These are phyloP conservation scores for Trissoscelio sp. DNA, from an alignment of 2,888 invertebrate species.

Conservation along the genomic window DNA sequence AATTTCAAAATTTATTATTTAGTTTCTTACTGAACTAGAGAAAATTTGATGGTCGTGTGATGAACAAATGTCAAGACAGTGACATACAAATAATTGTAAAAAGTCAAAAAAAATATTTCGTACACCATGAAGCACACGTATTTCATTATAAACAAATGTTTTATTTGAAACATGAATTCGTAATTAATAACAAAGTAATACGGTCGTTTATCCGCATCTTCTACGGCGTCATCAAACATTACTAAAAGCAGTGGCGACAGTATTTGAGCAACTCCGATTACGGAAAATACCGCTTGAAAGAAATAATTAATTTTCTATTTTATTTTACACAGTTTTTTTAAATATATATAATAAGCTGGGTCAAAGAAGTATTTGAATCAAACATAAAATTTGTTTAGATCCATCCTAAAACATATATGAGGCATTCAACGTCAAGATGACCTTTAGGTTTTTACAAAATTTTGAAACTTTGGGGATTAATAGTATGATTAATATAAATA, in stretches of 20 bases:
- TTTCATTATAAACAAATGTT: neutral
- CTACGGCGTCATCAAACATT: conserved; percentile 7
- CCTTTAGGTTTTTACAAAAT: no score
- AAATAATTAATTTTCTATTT: neutral
- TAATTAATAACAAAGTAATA: conserved; percentile 16
- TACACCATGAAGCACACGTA: neutral
- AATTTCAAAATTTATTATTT: no score
- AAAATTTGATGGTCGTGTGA: conserved; percentile 18
- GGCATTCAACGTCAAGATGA: no score
- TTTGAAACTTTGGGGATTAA: no score
- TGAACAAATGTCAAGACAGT: neutral
- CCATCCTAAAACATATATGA: no score
- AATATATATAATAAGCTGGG: no score
- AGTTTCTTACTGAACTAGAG: conserved; percentile 18
- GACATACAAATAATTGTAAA: conserved; percentile 15
- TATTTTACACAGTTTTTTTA: no score
- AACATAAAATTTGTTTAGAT: no score
- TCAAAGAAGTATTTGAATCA: no score
- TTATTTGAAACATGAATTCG: conserved; percentile 1
- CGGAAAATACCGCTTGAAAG: neutral
- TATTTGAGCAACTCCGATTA: neutral
- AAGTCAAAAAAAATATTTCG: conserved; percentile 7
- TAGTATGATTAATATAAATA: no score
- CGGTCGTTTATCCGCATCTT: conserved; percentile 4
- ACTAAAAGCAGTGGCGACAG: neutral